Conservation (phyloP, 2,888 invertebrate species). For the Andricus quercusramuli region DNA sequence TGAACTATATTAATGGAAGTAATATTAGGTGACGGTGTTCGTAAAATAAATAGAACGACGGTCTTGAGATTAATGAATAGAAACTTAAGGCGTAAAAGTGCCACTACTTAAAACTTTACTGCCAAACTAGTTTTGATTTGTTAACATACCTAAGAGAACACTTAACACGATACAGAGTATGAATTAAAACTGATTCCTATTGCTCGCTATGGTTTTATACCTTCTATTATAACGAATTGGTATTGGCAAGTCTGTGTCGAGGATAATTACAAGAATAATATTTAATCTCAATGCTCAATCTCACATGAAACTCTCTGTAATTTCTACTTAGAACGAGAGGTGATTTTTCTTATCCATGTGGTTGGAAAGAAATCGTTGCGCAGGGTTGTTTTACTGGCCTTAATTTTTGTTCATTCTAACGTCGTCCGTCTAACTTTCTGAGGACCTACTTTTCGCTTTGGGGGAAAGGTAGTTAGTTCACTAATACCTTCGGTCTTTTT, state of each 20-base stretch:
- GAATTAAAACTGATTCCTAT: conserved; percentile 27
- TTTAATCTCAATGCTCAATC: conserved; percentile 19
- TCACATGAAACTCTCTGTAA: not conserved
- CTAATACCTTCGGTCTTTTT: conserved; percentile 57
- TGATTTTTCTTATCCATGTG: not conserved
- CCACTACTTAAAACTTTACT: conserved; percentile 43
- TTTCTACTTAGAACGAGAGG: not conserved
- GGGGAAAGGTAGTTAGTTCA: conserved; percentile 66
- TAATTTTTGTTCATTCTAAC: conserved; percentile 1
- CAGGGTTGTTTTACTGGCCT: conserved; percentile 37
- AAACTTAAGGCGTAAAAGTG: conserved; percentile 26
- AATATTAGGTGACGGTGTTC: conserved; percentile 20
- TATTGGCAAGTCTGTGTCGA: conserved; percentile 39
- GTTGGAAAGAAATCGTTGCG: conserved; percentile 14
- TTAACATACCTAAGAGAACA: conserved; percentile 38
- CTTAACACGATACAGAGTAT: conserved; percentile 26
- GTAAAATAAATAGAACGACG: conserved; percentile 1
- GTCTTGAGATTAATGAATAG: conserved; percentile 43
- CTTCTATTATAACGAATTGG: conserved; percentile 39
- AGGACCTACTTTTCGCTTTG: conserved; percentile 33
- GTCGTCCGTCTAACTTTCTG: not conserved
- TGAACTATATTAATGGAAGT: conserved; percentile 41
- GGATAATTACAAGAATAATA: conserved; percentile 31
- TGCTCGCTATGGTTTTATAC: conserved; percentile 26
- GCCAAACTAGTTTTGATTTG: conserved; percentile 37